phyloP scores from a whole-genome alignment of 2,797 vertebrate species.

The Threskiornis aethiopicus region DNA sequence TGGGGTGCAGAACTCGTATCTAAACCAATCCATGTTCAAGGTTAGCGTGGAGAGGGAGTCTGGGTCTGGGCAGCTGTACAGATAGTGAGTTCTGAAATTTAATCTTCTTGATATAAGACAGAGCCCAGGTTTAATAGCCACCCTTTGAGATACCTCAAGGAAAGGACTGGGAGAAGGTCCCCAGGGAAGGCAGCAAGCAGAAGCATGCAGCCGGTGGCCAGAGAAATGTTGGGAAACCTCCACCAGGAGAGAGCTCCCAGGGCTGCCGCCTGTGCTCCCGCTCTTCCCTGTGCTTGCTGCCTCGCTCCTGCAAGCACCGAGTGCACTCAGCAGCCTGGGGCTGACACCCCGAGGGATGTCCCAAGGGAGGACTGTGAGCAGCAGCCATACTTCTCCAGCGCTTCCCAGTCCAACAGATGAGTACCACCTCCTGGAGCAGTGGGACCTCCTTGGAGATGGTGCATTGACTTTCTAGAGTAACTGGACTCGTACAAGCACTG shows the following conservation, averaged over 20 bases:
- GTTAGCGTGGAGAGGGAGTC: background rate
- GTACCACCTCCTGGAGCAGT: background rate
- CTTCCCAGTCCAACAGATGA: accelerated
- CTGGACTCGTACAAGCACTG: background rate
- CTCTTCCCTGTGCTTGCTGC: background rate
- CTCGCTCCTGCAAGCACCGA: background rate
- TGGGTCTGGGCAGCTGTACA: background rate
- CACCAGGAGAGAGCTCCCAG: background rate
- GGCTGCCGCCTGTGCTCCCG: accelerated
- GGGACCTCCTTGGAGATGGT: background rate
- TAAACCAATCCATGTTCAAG: background rate
- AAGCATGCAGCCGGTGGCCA: background rate
- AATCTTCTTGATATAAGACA: background rate
- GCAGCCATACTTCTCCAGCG: background rate
- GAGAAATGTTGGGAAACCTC: background rate
- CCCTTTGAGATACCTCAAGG: background rate
- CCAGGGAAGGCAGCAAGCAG: background rate
- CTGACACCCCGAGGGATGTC: background rate
- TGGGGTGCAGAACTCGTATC: background rate
- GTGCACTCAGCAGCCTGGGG: accelerated
- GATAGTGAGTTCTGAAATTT: background rate
- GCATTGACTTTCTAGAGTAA: background rate
- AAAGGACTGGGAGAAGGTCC: background rate
- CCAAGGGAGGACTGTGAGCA: background rate
- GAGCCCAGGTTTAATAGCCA: background rate